Conservation (phyloP, 1,140 invertebrate genomes). For the Drosophila punjabiensis region DNA sequence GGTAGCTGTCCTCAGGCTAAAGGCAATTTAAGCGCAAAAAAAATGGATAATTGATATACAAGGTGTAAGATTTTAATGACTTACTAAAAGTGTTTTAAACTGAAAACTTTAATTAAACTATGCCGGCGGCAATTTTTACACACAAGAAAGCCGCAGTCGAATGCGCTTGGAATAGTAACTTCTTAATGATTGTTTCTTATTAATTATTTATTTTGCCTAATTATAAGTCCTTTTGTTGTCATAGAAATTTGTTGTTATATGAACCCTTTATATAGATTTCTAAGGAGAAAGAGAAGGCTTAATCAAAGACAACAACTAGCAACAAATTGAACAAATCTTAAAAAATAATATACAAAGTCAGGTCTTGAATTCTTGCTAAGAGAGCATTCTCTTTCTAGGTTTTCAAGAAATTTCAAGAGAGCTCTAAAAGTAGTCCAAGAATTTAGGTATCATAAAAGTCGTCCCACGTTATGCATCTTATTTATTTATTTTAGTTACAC, state of each 20-base stretch:
- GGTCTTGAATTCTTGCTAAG: no score
- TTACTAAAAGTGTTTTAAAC: neutral
- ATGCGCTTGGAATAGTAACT: neutral
- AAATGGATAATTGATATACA: conserved; percentile 14
- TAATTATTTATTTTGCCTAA: neutral
- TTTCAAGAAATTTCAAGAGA: no score
- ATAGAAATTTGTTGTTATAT: neutral
- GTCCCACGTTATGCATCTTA: neutral
- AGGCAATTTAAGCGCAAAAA: neutral
- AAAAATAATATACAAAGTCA: no score
- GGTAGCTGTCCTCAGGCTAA: conserved; percentile 5
- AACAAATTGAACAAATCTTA: no score
- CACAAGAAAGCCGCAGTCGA: neutral
- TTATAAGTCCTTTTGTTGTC: neutral
- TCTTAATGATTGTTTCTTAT: neutral
- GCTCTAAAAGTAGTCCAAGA: no score
- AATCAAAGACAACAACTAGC: no score
- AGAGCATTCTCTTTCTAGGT: no score
- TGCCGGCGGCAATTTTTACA: neutral
- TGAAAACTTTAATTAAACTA: neutral
- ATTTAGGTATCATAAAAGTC: no score
- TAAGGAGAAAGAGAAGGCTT: no score
- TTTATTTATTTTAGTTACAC: neutral
- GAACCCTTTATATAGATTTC: no score
- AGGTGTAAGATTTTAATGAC: neutral